These are phyloP conservation scores for Sparidentex hasta DNA, from an alignment of 2,797 vertebrate species.

Conservation along the genomic window DNA sequence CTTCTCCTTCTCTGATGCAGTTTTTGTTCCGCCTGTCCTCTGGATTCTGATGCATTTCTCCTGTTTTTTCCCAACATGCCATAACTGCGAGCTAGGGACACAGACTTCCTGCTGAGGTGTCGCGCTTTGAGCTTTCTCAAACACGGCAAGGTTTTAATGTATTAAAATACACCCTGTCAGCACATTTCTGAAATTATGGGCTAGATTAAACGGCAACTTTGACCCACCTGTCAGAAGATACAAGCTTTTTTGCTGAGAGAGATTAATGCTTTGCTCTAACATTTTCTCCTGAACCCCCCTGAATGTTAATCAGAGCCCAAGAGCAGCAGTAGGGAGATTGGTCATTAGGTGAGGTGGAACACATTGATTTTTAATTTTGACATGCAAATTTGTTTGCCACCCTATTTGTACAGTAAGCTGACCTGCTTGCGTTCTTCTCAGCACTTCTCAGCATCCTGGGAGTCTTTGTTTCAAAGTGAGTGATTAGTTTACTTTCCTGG, in stretches of 20 bases:
- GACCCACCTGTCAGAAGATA: constrained; percentile 89
- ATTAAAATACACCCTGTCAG: constrained; percentile 88
- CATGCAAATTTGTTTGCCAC: constrained; percentile 86
- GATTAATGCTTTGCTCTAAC: constrained; percentile 88
- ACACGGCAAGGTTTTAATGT: constrained; percentile 82
- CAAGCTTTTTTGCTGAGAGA: constrained; percentile 87
- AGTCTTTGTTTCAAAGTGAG: constrained; percentile 77
- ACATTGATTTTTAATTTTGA: constrained; percentile 89
- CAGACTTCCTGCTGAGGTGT: constrained; percentile 79
- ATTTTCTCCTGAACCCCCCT: constrained; percentile 83
- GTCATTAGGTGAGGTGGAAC: constrained; percentile 87
- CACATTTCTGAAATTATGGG: constrained; percentile 87
- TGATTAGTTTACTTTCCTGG: constrained; percentile 78
- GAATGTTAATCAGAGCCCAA: constrained; percentile 87
- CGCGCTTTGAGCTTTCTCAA: constrained; percentile 76
- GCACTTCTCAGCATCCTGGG: constrained; percentile 71
- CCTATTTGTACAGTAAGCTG: constrained; percentile 83
- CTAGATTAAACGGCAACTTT: constrained; percentile 89
- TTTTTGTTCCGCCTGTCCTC: not conserved
- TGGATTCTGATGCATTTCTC: constrained; percentile 32
- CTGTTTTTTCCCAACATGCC: constrained; percentile 47
- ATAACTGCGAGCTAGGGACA: constrained; percentile 67
- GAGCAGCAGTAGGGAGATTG: constrained; percentile 85
- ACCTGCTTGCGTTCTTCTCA: constrained; percentile 74
- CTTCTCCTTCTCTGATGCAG: not conserved